phyloP scores from a whole-genome alignment of 2,888 invertebrate genomes.

The Myopa tessellatipennis region DNA sequence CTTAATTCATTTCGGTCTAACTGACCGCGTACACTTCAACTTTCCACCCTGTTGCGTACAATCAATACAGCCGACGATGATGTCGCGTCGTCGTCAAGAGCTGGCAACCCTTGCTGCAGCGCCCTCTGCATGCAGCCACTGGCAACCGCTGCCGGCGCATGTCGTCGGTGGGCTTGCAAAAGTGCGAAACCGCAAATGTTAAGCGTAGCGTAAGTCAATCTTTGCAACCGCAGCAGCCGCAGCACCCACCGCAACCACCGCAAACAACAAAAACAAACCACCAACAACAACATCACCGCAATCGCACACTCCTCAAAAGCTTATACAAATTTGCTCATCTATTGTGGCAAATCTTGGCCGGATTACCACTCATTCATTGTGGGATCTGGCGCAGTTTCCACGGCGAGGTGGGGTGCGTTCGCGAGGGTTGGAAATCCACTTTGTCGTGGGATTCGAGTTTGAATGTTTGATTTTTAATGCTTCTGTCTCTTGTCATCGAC shows the following conservation, averaged over 20 bases:
- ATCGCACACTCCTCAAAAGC: constrained; percentile 38
- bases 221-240: constrained; percentile 45
- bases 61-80: constrained; percentile 46
- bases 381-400: neutral
- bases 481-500: constrained; percentile 43
- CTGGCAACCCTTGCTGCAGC: constrained; percentile 11
- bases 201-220: constrained; percentile 64
- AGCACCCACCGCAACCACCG: constrained; percentile 42
- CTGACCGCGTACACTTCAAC: constrained; percentile 61
- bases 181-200: constrained; percentile 67
- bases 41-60: constrained; percentile 67
- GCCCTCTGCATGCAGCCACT: constrained; percentile 36
- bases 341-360: constrained; percentile 64
- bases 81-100: neutral
- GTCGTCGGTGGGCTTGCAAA: constrained; percentile 51
- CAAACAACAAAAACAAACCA: neutral
- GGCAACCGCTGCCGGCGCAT: constrained; percentile 14
- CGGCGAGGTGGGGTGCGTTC: constrained; percentile 30
- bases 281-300: constrained; percentile 34
- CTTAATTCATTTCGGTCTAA: constrained; percentile 50
- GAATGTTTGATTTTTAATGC: constrained; percentile 51
- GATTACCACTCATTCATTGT: constrained; percentile 53
- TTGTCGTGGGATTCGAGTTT: constrained; percentile 63
- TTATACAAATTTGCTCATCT: constrained; percentile 62
- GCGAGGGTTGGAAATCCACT: constrained; percentile 64